These are phyloP conservation scores for Rutilus rutilus DNA, from an alignment of 2,113 vertebrate genomes.

Conservation along the genomic window DNA sequence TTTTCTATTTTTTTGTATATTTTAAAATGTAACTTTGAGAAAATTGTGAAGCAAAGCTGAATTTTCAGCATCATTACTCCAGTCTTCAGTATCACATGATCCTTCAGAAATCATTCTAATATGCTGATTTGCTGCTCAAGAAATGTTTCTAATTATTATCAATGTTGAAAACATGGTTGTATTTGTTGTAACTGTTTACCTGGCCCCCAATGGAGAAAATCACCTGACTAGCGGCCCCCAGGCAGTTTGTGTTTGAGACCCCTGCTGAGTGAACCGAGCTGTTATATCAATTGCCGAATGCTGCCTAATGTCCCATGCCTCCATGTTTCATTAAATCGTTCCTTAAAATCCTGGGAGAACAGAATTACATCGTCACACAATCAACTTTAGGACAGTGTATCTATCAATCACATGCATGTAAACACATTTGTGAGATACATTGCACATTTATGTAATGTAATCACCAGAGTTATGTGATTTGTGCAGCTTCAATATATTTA, in stretches of 20 bases:
- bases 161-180: background rate
- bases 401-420: background rate
- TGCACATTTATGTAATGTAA: background rate
- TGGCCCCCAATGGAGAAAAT: background rate
- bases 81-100: no score
- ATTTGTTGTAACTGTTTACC: background rate
- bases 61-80: no score
- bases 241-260: background rate
- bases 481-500: background rate
- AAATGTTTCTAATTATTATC: no score
- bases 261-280: background rate
- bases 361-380: slow-evolving; percentile 4
- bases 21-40: no score
- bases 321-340: slow-evolving; percentile 2
- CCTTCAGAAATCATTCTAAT: no score
- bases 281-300: background rate
- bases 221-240: background rate
- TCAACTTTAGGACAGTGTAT: background rate
- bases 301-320: background rate
- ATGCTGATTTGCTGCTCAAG: no score
- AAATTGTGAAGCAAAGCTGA: no score
- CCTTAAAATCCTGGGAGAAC: slow-evolving; percentile 2
- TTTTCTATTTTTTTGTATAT: no score
- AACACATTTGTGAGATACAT: slow-evolving; percentile 26
- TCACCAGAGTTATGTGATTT: background rate